These are phyloP conservation scores for Lochmaea capreae DNA, from an alignment of 2,888 invertebrate genomes.

Conservation along the genomic window DNA sequence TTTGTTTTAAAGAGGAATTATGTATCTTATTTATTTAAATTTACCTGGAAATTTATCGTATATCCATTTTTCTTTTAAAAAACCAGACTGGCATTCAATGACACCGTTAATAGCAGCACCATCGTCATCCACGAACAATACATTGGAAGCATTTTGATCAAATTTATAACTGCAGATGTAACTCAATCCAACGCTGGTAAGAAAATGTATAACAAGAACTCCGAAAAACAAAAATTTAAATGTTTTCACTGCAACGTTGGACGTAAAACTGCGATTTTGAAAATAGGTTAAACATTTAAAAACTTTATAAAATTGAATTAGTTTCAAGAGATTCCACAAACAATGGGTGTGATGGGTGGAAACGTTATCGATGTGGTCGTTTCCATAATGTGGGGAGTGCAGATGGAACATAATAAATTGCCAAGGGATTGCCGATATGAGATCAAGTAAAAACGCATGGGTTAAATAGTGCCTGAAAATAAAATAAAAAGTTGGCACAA, in stretches of 20 bases:
- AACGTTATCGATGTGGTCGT: conserved; percentile 11
- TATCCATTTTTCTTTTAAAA: conserved; percentile 16
- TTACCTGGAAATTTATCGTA: conserved; percentile 24
- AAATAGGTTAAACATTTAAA: conserved; percentile 33
- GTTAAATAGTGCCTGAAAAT: conserved; percentile 40
- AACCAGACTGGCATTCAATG: conserved; percentile 19
- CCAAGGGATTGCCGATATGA: conserved; percentile 39
- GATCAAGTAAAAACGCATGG: conserved; percentile 38
- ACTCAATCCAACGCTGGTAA: conserved; percentile 23
- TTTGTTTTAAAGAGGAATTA: too few species aligned
- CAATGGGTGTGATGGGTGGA: conserved; percentile 24
- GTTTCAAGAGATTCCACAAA: conserved; percentile 33
- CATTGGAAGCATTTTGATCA: not conserved
- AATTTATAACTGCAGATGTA: conserved; percentile 19
- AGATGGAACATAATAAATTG: conserved; percentile 18
- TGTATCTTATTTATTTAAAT: too few species aligned
- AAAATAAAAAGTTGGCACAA: not conserved
- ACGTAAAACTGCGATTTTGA: conserved; percentile 22
- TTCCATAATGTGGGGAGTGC: not conserved
- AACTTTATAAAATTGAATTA: conserved; percentile 40
- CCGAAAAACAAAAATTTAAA: conserved; percentile 20
- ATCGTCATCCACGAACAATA: conserved; percentile 6
- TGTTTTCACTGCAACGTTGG: conserved; percentile 18
- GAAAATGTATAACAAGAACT: conserved; percentile 30
- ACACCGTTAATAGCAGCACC: not conserved